Percentiles rank a stretch among this genome's conserved stretches.
Conservation (phyloP, 2,113 vertebrate genomes). For the Salvelinus namaycush region DNA sequence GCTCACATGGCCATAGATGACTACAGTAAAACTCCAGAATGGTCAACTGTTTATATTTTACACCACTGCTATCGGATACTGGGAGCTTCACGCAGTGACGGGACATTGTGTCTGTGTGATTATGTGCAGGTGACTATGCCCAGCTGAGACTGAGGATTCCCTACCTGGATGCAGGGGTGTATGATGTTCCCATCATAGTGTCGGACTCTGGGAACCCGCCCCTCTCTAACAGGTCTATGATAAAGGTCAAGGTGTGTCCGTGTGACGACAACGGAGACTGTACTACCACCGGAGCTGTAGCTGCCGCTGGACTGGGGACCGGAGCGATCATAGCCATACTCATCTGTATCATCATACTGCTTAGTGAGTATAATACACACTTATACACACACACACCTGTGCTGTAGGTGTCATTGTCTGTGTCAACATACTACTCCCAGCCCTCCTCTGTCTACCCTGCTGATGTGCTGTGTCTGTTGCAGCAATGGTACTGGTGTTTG, state of each 20-base stretch:
- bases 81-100: neutral
- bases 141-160: slow-evolving; percentile 87
- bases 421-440: neutral
- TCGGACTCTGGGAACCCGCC: slow-evolving; percentile 96
- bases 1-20: too few relatives aligned
- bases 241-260: slow-evolving; percentile 95
- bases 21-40: too few relatives aligned
- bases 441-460: neutral
- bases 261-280: slow-evolving; percentile 95
- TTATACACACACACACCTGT: neutral
- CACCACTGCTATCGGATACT: neutral
- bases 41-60: neutral
- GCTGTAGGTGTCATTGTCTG: neutral
- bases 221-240: slow-evolving; percentile 87
- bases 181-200: slow-evolving; percentile 88
- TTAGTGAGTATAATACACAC: slow-evolving; percentile 72
- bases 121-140: slow-evolving; percentile 85
- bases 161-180: slow-evolving; percentile 88
- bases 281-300: slow-evolving; percentile 86
- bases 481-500: slow-evolving; percentile 95
- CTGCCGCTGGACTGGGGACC: slow-evolving; percentile 89
- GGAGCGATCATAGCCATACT: slow-evolving; percentile 95
- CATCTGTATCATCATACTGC: slow-evolving; percentile 91
- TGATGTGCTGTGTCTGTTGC: slow-evolving; percentile 12
- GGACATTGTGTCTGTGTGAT: neutral